Conservation (phyloP, 2,797 vertebrate species). For the Sebastes hubbsi region DNA sequence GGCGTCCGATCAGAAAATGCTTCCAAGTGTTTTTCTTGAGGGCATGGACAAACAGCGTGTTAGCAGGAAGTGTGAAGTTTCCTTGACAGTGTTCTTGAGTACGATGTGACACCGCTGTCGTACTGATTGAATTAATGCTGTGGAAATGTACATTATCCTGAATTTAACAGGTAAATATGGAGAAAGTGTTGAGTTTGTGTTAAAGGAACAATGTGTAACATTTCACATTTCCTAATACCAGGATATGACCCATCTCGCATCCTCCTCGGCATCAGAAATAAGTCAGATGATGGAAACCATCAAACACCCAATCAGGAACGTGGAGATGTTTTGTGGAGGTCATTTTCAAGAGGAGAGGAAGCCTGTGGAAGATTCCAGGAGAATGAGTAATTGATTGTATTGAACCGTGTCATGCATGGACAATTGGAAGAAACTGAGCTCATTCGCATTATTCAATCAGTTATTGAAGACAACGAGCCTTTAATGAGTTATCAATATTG, state of each 20-base stretch:
- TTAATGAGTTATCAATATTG: constrained; percentile 59
- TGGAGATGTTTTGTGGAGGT: constrained; percentile 34
- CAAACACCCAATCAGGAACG: neutral
- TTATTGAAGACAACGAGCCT: constrained; percentile 31
- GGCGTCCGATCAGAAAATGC: neutral
- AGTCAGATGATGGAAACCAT: neutral
- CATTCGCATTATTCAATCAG: constrained; percentile 46
- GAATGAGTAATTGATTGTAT: constrained; percentile 61
- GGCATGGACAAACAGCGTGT: neutral
- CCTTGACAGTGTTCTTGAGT: neutral
- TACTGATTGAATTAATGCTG: neutral
- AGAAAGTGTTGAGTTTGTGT: neutral
- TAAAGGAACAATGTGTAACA: too few species aligned
- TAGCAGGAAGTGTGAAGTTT: neutral
- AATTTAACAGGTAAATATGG: neutral
- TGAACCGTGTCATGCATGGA: constrained; percentile 53
- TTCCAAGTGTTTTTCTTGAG: too few species aligned
- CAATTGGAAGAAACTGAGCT: constrained; percentile 35
- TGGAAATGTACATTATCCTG: neutral
- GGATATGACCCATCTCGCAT: neutral
- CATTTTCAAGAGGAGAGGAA: constrained; percentile 19
- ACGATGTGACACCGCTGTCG: neutral
- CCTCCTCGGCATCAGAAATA: neutral
- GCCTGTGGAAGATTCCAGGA: constrained; percentile 8
- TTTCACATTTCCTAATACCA: neutral